Base-by-base conservation (phyloP, 2,113 vertebrate species). In the Antechinus stuartii region DNA sequence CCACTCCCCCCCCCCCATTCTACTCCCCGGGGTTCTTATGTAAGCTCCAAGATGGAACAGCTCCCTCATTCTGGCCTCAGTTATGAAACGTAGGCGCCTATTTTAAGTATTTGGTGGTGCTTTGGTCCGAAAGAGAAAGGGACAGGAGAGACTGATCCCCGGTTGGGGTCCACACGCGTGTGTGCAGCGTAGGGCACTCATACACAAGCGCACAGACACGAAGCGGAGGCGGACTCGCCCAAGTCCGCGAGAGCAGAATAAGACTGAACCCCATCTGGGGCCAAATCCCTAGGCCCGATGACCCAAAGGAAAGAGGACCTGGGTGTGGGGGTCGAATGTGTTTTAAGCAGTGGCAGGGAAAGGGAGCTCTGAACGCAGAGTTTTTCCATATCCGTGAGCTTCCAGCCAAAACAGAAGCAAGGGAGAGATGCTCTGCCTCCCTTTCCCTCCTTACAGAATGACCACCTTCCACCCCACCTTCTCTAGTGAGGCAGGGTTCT, bases 391-490 rank as follows among this genome's bases (percentile, higher is more conserved):
- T 84, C 68, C 68, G 2, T 1, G 8, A 84, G 68, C 5, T 35
- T 84, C 68, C 68, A 84, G 35, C 0, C n/a, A 84, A 84, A 84
- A 14, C 61, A 23, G 68, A 84, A 84, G 68, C 68, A 42, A 84
- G 16, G 11, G 16, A 76, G 14, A 42, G 68, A 19, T 76, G 35
- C 68, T 84, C 7, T 19, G 90, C 93, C 96, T 97, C 96, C 94
- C 94, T 97, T 96, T 97, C 91, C 93, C 92, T 92, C 10, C 54
- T 91, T 90, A 46, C 7, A 84, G 68, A 84, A 84, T 23, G 35
- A 42, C 57, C 61, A 68, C 11, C 56, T 52, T 52, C 61, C 61
- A 35, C 61, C 14, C 25, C 3, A 23, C 11, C 27, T 9, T 3
- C 27, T 42, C 16, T 35, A 84, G 1, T 19, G n/a, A 0, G 16